Conservation (phyloP, 2,888 invertebrate species). For the Invenusta paracnida region DNA sequence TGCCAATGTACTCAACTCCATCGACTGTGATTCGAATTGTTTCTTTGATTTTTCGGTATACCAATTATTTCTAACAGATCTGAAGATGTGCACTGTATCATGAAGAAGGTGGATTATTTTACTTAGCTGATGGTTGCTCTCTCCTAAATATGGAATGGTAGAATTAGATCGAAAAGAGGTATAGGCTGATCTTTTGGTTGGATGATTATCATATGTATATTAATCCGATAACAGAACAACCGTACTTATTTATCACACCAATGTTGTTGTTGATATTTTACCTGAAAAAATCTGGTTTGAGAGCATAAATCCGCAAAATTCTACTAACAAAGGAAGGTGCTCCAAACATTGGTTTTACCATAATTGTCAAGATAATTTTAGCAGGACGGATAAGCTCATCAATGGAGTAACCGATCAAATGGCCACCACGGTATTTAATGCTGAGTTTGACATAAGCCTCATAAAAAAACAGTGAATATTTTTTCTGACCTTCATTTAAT, state of each 20-base stretch:
- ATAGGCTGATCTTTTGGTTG: background rate
- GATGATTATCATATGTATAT: background rate
- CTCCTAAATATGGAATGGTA: background rate
- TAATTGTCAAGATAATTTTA: slow-evolving; percentile 9
- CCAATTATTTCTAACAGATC: background rate
- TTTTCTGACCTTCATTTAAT: background rate
- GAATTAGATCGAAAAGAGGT: background rate
- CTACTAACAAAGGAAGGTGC: no score
- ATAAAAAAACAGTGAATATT: background rate
- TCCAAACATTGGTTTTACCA: slow-evolving; percentile 10
- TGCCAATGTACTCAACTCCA: background rate
- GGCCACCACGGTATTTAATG: background rate
- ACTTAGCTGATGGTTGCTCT: background rate
- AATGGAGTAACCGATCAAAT: slow-evolving; percentile 14
- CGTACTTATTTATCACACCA: no score
- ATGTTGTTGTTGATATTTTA: no score
- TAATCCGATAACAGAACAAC: no score
- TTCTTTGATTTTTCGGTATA: background rate
- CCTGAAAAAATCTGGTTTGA: no score
- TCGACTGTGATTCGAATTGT: background rate
- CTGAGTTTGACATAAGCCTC: slow-evolving; percentile 14
- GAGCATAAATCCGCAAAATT: no score
- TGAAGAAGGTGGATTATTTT: background rate
- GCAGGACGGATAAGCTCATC: background rate
- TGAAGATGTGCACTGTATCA: background rate